phyloP scores from a whole-genome alignment of 2,113 vertebrate species.

The Arvicanthis niloticus region DNA sequence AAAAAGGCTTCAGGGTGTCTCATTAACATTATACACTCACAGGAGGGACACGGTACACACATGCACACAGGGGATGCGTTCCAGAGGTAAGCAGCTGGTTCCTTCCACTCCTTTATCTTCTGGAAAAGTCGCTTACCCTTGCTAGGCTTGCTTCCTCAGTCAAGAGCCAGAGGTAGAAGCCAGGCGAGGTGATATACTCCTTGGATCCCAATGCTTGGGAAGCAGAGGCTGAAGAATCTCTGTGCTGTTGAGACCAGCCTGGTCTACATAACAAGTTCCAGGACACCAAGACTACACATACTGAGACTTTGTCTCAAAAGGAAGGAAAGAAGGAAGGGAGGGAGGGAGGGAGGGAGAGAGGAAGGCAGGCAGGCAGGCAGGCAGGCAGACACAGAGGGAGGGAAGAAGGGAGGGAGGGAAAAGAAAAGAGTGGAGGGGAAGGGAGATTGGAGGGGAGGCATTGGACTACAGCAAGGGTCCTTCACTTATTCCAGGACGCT shows the following conservation, averaged over 20 bases:
- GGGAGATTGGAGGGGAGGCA: rapidly evolving
- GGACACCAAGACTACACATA: background rate
- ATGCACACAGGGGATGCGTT: background rate
- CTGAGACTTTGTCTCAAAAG: background rate
- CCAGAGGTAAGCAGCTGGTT: background rate
- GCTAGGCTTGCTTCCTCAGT: background rate
- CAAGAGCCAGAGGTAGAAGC: background rate
- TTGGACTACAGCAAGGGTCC: background rate
- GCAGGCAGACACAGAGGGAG: too few species aligned
- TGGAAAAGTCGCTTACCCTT: background rate
- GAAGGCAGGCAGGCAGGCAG: too few species aligned
- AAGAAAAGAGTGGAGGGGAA: too few species aligned
- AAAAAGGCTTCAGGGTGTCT: background rate
- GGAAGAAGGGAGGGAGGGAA: background rate
- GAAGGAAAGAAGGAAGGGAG: too few species aligned
- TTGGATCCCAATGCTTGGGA: background rate
- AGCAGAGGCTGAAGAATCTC: background rate
- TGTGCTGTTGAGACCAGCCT: background rate
- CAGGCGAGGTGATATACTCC: background rate
- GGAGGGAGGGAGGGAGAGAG: background rate
- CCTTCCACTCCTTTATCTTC: background rate
- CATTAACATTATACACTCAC: background rate
- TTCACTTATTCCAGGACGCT: background rate
- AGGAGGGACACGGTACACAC: background rate
- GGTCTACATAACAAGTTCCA: background rate